These are phyloP conservation scores for Silurus asotus DNA, from an alignment of 2,113 vertebrate species.

Conservation along the genomic window DNA sequence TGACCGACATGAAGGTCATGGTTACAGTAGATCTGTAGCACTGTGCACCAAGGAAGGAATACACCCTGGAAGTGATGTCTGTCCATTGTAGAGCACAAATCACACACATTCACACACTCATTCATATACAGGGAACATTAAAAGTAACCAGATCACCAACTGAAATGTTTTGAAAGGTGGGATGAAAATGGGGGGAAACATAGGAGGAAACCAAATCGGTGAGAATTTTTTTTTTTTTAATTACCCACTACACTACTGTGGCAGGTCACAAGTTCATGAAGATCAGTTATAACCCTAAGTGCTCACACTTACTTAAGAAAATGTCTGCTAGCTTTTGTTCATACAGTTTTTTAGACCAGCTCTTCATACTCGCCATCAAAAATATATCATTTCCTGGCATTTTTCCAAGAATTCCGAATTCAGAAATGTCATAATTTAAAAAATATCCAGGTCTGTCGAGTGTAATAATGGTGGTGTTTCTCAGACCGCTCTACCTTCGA, in stretches of 20 bases:
- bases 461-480: neutral
- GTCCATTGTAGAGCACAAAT: neutral
- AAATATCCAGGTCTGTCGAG: neutral
- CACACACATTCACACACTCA: neutral
- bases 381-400: neutral
- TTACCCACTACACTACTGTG: neutral
- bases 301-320: neutral
- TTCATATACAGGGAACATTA: neutral
- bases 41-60: neutral
- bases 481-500: neutral
- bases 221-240: too few species aligned
- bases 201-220: neutral
- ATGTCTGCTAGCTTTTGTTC: neutral
- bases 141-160: neutral
- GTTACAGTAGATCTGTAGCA: neutral
- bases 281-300: neutral
- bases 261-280: neutral
- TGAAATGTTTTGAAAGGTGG: neutral
- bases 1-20: neutral
- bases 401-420: neutral
- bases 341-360: neutral
- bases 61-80: neutral
- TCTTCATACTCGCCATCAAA: neutral
- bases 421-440: neutral
- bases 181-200: neutral